Percentiles rank a stretch among this genome's conserved stretches.
phyloP scores from a whole-genome alignment of 2,888 invertebrate genomes.

The Chloroclystis v-ata region DNA sequence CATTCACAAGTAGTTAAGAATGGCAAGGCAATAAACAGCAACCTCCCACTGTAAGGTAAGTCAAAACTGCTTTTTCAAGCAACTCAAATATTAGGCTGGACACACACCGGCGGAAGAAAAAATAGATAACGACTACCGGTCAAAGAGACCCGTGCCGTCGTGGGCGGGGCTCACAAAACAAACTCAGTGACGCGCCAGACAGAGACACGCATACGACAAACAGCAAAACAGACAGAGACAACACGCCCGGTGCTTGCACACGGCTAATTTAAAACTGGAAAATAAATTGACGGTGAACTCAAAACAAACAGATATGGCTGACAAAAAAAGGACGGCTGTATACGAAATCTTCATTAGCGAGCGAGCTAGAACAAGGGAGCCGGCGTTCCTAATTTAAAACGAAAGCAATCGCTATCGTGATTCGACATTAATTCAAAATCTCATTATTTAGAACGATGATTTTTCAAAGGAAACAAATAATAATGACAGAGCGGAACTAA shows the following conservation, averaged over 20 bases:
- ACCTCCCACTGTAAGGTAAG: conserved; percentile 52
- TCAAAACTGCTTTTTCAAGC: conserved; percentile 64
- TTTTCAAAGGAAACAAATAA: conserved; percentile 59
- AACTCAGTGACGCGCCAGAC: conserved; percentile 62
- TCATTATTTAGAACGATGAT: conserved; percentile 61
- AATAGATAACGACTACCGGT: conserved; percentile 75
- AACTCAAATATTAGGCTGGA: conserved; percentile 72
- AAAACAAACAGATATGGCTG: conserved; percentile 76
- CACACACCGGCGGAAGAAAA: conserved; percentile 64
- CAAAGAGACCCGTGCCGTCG: conserved; percentile 63
- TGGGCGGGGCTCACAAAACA: conserved; percentile 75
- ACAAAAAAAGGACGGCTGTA: conserved; percentile 70
- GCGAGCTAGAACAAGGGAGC: conserved; percentile 59
- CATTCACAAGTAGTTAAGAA: conserved; percentile 4
- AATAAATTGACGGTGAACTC: conserved; percentile 74
- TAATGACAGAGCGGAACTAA: conserved; percentile 61
- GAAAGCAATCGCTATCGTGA: conserved; percentile 64
- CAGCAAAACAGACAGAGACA: conserved; percentile 37
- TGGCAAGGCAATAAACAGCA: conserved; percentile 48
- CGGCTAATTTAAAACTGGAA: conserved; percentile 72
- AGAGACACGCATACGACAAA: conserved; percentile 38
- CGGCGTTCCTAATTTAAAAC: conserved; percentile 59
- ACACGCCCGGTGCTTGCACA: conserved; percentile 59
- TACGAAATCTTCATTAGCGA: conserved; percentile 69
- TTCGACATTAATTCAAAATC: conserved; percentile 57